Base-by-base conservation (phyloP, 2,797 vertebrate genomes). In the Melanotaenia pygmaea region DNA sequence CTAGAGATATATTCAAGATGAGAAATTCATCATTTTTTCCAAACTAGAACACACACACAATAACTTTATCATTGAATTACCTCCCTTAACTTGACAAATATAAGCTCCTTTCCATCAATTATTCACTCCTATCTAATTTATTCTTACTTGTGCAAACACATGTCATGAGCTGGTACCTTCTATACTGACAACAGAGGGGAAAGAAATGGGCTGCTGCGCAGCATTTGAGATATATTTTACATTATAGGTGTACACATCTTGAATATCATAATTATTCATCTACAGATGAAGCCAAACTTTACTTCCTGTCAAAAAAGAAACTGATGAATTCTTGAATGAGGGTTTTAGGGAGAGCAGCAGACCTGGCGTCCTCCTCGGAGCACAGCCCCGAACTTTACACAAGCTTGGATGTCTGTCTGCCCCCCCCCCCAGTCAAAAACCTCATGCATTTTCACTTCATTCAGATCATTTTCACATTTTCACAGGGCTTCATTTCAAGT, bases 391-490 rank as follows among this genome's bases (percentile, higher is more conserved):
- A 91, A 93, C 91, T 94, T 93, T 93, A 89, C 91, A 93, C 82
- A 86, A 85, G 86, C 89, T 75, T 65, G 66, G 70, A 79, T 89
- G 87, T 86, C 83, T 85, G 71, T 58, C 68, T 58, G 35, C 9
- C 24, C 9, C 26, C 16, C 26, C 16, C 28, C 3, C 4, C 6
- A 34, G 32, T 34, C 32, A 34, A 34, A 51, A 51, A 51, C 76
- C 66, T 70, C 84, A 53, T 72, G 83, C 87, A 87, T 87, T 91
- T 90, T 84, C 89, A 53, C 84, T 89, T 90, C 86, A 90, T 93
- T 93, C 91, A 91, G 91, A 92, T 93, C 91, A 93, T 91, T 93
- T 93, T 93, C 93, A 91, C 91, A 93, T 91, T 93, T 93, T 93
- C 93, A 91, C 88, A 89, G 87, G 83, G 87, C 87, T 92, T 85